A percentile compares a stretch with the other conserved stretches of the same genome.
phyloP scores from a whole-genome alignment of 2,888 invertebrate species.

The Reticulitermes lucifugus region DNA sequence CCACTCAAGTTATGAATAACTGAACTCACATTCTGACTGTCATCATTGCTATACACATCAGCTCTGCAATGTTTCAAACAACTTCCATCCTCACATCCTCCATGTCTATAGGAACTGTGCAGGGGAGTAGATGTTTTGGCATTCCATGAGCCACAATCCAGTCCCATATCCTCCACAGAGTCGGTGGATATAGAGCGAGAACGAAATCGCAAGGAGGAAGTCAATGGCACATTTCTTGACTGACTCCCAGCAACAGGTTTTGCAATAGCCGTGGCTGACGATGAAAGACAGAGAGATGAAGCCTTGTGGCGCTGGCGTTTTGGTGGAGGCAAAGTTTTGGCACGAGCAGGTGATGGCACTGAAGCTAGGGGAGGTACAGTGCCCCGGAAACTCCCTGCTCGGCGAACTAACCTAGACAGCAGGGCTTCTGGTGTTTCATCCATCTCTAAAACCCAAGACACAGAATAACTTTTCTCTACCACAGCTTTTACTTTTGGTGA shows the following conservation, averaged over 20 bases:
- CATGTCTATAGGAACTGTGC: neutral
- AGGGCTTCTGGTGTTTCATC: constrained; percentile 79
- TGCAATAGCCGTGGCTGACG: constrained; percentile 40
- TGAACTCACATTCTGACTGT: neutral
- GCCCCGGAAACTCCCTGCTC: constrained; percentile 64
- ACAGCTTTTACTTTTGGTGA: constrained; percentile 84
- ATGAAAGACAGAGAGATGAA: constrained; percentile 39
- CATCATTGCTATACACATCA: neutral
- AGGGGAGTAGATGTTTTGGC: constrained; percentile 3
- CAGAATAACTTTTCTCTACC: constrained; percentile 87
- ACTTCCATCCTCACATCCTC: neutral
- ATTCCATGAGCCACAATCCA: constrained; percentile 22
- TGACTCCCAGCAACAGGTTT: neutral
- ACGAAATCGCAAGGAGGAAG: constrained; percentile 21
- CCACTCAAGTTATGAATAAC: neutral
- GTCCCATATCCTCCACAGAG: constrained; percentile 29
- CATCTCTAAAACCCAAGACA: constrained; percentile 88
- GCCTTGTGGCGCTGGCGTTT: constrained; percentile 50
- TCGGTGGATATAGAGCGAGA: constrained; percentile 46
- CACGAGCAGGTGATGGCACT: constrained; percentile 43
- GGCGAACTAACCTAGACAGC: constrained; percentile 76
- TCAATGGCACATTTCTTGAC: neutral
- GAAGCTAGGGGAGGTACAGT: constrained; percentile 39
- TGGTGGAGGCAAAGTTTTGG: constrained; percentile 50
- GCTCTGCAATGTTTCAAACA: neutral